A percentile compares a stretch with the other conserved stretches of the same genome.
Evolutionary conservation across 2,888 invertebrate genomes (phyloP).

Genomic region (Epistrophe grossulariae): DNA sequence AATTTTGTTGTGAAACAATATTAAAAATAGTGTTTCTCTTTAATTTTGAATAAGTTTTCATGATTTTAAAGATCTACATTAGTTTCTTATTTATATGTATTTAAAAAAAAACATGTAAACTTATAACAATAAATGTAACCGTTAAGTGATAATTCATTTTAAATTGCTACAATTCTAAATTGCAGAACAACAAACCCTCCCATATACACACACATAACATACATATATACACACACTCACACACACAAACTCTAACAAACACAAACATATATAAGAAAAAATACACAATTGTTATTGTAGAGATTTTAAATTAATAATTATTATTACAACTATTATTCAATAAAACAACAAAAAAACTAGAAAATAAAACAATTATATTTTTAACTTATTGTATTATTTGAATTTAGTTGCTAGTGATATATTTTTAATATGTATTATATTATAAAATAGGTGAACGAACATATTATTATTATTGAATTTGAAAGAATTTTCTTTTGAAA

Average conservation of each 20-base stretch:
- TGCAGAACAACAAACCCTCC: slow-evolving; percentile 63
- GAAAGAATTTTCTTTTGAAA: slow-evolving; percentile 21
- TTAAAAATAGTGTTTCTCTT: slow-evolving; percentile 46
- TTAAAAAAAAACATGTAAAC: slow-evolving; percentile 26
- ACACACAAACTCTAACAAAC: neutral
- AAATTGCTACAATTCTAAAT: slow-evolving; percentile 65
- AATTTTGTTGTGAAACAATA: slow-evolving; percentile 34
- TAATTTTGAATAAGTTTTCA: slow-evolving; percentile 49
- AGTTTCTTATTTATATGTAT: slow-evolving; percentile 75
- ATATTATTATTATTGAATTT: slow-evolving; percentile 20
- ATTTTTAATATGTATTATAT: slow-evolving; percentile 36
- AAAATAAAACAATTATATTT: slow-evolving; percentile 60
- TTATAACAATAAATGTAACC: slow-evolving; percentile 72
- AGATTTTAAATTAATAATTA: slow-evolving; percentile 63
- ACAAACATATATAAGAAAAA: slow-evolving; percentile 12
- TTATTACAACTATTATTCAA: slow-evolving; percentile 52
- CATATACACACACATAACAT: slow-evolving; percentile 33
- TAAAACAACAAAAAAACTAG: slow-evolving; percentile 35
- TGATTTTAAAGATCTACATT: slow-evolving; percentile 69
- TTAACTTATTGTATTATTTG: slow-evolving; percentile 73
- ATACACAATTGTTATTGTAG: slow-evolving; percentile 63
- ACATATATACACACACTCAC: slow-evolving; percentile 4
- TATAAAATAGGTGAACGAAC: slow-evolving; percentile 4
- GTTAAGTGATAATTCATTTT: slow-evolving; percentile 71
- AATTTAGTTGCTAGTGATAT: slow-evolving; percentile 72